These are phyloP conservation scores for Drosophila chauvacae DNA, from an alignment of 1,140 invertebrate species.

Conservation along the genomic window DNA sequence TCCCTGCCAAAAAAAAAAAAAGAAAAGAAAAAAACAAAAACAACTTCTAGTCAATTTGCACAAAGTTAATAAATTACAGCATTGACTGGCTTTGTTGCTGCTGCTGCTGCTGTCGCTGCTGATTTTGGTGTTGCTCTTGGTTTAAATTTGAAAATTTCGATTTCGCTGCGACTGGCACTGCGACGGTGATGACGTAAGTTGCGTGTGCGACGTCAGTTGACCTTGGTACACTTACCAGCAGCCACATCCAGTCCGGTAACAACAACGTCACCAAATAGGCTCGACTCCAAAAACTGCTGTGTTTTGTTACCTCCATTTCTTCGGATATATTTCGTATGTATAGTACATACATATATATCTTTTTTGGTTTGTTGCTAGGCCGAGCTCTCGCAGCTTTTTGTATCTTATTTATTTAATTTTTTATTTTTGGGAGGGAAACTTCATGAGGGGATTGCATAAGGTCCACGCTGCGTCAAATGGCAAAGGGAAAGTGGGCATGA, in stretches of 20 bases:
- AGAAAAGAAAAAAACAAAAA: constrained; percentile 3
- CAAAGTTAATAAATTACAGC: constrained; percentile 77
- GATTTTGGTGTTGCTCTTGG: constrained; percentile 33
- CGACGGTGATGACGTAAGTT: constrained; percentile 60
- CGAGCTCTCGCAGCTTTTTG: constrained; percentile 11
- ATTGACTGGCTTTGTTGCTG: constrained; percentile 55
- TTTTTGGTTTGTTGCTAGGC: constrained; percentile 44
- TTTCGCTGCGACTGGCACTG: constrained; percentile 23
- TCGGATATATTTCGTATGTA: constrained; percentile 1
- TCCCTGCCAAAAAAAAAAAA: constrained; percentile 22
- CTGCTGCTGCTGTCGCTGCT: constrained; percentile 10
- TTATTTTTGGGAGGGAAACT: constrained; percentile 34
- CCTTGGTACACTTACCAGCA: constrained; percentile 74
- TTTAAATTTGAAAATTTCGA: constrained; percentile 70
- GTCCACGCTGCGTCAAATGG: constrained; percentile 42
- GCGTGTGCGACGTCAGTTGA: constrained; percentile 69
- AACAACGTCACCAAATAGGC: constrained; percentile 47
- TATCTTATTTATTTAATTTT: constrained; percentile 6
- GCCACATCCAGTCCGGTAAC: constrained; percentile 24
- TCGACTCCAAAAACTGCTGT: constrained; percentile 10
- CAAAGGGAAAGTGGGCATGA: constrained; percentile 43
- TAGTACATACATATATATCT: too few relatives aligned
- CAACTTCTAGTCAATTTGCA: constrained; percentile 47
- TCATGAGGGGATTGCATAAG: constrained; percentile 37
- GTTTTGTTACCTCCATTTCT: constrained; percentile 20